These are phyloP conservation scores for Diceros bicornis DNA, from an alignment of 2,797 vertebrate genomes.

Conservation along the genomic window DNA sequence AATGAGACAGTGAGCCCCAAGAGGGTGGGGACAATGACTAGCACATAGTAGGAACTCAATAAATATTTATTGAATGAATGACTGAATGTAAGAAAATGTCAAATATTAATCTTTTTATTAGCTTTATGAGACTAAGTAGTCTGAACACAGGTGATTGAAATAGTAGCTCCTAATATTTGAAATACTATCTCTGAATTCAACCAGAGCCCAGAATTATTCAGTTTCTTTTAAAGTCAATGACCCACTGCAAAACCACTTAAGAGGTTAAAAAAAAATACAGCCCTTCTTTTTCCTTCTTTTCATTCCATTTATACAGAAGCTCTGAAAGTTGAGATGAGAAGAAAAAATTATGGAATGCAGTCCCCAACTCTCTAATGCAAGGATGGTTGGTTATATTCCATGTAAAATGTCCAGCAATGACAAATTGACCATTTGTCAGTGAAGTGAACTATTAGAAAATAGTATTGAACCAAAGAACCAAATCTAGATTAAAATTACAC, in stretches of 20 bases:
- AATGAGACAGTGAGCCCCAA: background rate
- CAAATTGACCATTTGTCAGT: background rate
- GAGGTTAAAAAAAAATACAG: background rate
- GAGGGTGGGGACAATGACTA: background rate
- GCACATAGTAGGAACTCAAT: background rate
- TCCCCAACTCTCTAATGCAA: background rate
- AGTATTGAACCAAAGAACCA: background rate
- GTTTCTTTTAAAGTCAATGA: conserved; percentile 7
- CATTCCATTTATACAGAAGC: background rate
- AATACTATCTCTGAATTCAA: conserved; percentile 49
- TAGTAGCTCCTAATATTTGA: background rate
- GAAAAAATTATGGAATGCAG: background rate
- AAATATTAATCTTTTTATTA: background rate
- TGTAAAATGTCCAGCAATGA: background rate
- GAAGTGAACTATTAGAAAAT: conserved; percentile 29
- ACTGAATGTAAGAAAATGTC: conserved; percentile 3
- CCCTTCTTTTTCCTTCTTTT: background rate
- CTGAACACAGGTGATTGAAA: conserved; percentile 32
- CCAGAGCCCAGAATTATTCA: background rate
- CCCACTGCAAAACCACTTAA: background rate
- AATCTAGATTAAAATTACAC: conserved; percentile 49
- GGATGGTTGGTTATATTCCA: background rate
- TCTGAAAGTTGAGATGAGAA: background rate
- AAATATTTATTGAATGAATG: background rate
- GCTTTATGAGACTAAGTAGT: background rate